Evolutionary conservation across 2,797 vertebrate species (phyloP).

Genomic region (Notolabrus celidotus): DNA sequence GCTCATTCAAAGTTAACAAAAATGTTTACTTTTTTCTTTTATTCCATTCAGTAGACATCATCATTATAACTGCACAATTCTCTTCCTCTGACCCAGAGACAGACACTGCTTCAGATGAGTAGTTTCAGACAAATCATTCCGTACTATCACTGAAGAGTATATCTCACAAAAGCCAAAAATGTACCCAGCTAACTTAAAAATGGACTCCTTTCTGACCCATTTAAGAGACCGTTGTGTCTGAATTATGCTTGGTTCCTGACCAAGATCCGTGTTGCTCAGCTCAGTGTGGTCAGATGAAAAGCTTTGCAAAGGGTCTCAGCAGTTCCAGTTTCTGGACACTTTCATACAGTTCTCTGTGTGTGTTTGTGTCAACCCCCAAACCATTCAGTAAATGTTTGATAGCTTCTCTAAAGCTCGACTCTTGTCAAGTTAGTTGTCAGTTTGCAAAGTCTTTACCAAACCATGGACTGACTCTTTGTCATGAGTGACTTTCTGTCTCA

Average conservation of each 20-base stretch:
- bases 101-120: not conserved
- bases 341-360: constrained; percentile 3
- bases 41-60: constrained; percentile 8
- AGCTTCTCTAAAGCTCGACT: not conserved
- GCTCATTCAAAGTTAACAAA: no score
- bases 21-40: not conserved
- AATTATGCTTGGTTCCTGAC: constrained; percentile 12
- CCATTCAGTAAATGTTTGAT: constrained; percentile 19
- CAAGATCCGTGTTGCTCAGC: constrained; percentile 2
- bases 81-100: not conserved
- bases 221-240: not conserved
- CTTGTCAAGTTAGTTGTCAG: not conserved
- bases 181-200: not conserved
- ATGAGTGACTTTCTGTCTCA: no score
- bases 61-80: not conserved
- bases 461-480: not conserved
- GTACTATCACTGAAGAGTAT: not conserved
- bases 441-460: constrained; percentile 1
- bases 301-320: not conserved
- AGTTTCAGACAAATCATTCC: not conserved
- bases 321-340: constrained; percentile 2
- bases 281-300: constrained; percentile 22
- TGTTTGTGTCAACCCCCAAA: constrained; percentile 12
- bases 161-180: constrained; percentile 12
- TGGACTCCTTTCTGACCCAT: not conserved